phyloP scores from a whole-genome alignment of 2,113 vertebrate genomes.

The Malurus melanocephalus region DNA sequence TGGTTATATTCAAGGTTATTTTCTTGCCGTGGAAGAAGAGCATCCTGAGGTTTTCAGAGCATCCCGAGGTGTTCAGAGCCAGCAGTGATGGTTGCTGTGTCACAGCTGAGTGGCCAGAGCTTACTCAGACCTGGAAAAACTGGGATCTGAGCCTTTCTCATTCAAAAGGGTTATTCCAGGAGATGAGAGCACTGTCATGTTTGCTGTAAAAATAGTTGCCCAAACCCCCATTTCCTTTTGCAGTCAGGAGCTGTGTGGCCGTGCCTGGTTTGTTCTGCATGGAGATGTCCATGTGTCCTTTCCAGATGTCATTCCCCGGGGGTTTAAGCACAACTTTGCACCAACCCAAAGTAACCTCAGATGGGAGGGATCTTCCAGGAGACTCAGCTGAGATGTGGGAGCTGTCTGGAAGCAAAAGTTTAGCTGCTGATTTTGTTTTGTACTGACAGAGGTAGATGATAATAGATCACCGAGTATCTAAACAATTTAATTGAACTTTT shows the following conservation, averaged over 20 bases:
- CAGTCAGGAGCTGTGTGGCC: neutral
- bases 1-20: neutral
- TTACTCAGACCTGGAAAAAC: neutral
- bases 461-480: neutral
- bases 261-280: neutral
- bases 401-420: neutral
- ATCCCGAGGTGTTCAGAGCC: neutral
- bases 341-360: neutral
- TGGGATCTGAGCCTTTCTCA: neutral
- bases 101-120: neutral
- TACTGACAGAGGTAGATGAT: neutral
- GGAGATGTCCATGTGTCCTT: neutral
- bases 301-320: neutral
- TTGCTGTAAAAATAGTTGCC: constrained; percentile 8
- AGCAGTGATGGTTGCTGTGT: neutral
- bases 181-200: neutral
- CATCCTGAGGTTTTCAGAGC: neutral
- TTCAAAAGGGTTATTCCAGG: neutral
- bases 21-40: neutral
- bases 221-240: neutral
- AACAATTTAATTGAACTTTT: neutral
- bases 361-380: neutral
- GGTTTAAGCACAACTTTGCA: neutral
- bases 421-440: neutral
- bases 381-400: accelerated